These are phyloP conservation scores for Drosophila colorata DNA, from an alignment of 2,888 invertebrate genomes.

Conservation along the genomic window DNA sequence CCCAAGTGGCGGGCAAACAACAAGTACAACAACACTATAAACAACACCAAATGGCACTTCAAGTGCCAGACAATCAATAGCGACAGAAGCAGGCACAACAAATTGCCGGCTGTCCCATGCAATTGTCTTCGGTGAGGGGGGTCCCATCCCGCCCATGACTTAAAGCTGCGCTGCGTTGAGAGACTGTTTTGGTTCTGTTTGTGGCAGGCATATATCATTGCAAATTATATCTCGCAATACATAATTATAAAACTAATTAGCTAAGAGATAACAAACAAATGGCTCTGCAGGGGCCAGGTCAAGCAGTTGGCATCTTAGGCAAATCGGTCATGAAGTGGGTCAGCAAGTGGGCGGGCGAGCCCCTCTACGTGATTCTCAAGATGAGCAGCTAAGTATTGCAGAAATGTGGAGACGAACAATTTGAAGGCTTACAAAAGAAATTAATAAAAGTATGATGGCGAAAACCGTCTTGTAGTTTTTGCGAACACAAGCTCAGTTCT, in stretches of 20 bases:
- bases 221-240: conserved; percentile 53
- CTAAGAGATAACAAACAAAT: conserved; percentile 66
- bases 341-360: neutral
- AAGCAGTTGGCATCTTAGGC: conserved; percentile 11
- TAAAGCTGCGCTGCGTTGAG: conserved; percentile 32
- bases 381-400: neutral
- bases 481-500: too few relatives aligned
- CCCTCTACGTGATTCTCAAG: neutral
- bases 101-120: conserved; percentile 72
- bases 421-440: too few relatives aligned
- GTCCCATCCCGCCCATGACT: neutral
- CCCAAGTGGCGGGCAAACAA: conserved; percentile 67
- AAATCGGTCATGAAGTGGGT: conserved; percentile 9
- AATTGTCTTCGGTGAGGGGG: conserved; percentile 53
- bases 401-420: neutral
- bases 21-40: conserved; percentile 47
- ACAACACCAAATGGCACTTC: conserved; percentile 61
- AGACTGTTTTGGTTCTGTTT: conserved; percentile 15
- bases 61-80: conserved; percentile 75
- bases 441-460: neutral
- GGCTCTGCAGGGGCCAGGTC: conserved; percentile 10
- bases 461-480: too few relatives aligned
- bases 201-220: conserved; percentile 61
- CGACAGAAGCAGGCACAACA: conserved; percentile 68
- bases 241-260: conserved; percentile 78